phyloP scores from a whole-genome alignment of 2,888 invertebrate genomes.

The Phengaris alcon region DNA sequence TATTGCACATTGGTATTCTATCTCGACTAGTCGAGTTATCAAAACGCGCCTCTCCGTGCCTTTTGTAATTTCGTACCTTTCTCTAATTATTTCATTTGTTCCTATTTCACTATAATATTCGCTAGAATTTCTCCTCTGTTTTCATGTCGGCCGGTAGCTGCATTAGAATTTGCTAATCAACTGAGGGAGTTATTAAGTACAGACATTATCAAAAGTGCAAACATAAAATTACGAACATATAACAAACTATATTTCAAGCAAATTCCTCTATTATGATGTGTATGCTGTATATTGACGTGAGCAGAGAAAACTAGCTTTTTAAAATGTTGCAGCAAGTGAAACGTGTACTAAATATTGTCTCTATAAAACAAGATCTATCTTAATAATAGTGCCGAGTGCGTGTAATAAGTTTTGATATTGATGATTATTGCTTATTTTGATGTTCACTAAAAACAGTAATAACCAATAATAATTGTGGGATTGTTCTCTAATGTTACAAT shows the following conservation, averaged over 20 bases:
- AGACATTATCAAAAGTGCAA: conserved; percentile 32
- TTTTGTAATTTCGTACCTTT: conserved; percentile 46
- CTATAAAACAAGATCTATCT: no score
- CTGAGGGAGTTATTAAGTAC: conserved; percentile 32
- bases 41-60: conserved; percentile 49
- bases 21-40: conserved; percentile 50
- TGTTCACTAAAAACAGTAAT: no score
- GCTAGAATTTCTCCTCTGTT: conserved; percentile 51
- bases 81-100: conserved; percentile 52
- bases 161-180: conserved; percentile 50
- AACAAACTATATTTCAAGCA: neutral
- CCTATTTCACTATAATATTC: conserved; percentile 53
- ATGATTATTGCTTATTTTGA: no score
- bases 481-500: no score
- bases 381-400: no score
- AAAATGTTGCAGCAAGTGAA: neutral
- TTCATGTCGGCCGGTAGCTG: conserved; percentile 43
- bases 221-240: conserved; percentile 44
- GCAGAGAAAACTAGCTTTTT: neutral
- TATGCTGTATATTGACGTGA: neutral
- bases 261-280: neutral
- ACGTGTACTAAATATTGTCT: no score
- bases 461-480: no score
- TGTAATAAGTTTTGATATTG: no score
- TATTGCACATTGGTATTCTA: conserved; percentile 51